phyloP scores from a whole-genome alignment of 2,888 invertebrate species.

The Merodon equestris region DNA sequence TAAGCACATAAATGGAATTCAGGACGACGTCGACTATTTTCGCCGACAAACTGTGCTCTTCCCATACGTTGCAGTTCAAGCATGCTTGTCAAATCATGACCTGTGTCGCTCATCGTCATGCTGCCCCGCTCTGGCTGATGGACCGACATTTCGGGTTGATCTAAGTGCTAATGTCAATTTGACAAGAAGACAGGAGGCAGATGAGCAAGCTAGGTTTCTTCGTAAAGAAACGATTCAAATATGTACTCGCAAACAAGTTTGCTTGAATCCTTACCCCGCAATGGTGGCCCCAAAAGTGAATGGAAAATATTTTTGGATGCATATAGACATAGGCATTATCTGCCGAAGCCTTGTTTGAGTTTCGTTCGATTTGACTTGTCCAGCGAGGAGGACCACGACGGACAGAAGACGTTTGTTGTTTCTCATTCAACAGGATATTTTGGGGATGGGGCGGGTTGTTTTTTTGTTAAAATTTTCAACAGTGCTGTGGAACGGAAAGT shows the following conservation, averaged over 20 bases:
- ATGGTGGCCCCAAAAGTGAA: slow-evolving; percentile 36
- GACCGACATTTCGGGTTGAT: slow-evolving; percentile 26
- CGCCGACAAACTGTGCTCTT: slow-evolving; percentile 42
- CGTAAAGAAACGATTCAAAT: slow-evolving; percentile 21
- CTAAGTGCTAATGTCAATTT: slow-evolving; percentile 57
- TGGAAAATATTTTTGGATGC: slow-evolving; percentile 40
- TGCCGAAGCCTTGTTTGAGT: slow-evolving; percentile 20
- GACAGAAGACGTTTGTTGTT: not conserved
- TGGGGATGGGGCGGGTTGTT: not conserved
- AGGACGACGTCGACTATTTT: slow-evolving; percentile 28
- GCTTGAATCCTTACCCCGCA: not conserved
- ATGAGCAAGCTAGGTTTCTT: slow-evolving; percentile 36
- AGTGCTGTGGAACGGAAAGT: not conserved
- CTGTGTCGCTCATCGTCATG: no score
- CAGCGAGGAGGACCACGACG: not conserved
- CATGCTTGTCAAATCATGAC: no score
- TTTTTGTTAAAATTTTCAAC: slow-evolving; percentile 11
- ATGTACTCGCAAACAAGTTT: not conserved
- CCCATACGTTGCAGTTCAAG: slow-evolving; percentile 17
- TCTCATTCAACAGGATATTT: slow-evolving; percentile 29
- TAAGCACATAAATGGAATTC: slow-evolving; percentile 43
- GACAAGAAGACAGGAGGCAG: slow-evolving; percentile 41
- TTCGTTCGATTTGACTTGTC: slow-evolving; percentile 43
- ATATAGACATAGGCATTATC: slow-evolving; percentile 33
- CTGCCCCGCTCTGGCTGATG: not conserved